phyloP scores from a whole-genome alignment of 2,797 vertebrate genomes.

The Clarias pachynema region DNA sequence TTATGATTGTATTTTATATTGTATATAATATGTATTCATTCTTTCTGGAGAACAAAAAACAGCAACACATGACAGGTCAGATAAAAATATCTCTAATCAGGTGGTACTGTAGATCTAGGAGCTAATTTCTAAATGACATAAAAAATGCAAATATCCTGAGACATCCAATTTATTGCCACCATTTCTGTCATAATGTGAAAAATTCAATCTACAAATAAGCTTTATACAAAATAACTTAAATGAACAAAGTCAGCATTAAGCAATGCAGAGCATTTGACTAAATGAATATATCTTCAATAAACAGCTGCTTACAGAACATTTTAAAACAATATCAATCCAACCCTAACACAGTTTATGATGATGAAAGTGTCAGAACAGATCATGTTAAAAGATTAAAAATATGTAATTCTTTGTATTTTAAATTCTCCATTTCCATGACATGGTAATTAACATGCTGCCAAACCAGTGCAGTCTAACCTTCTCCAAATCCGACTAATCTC shows the following conservation, averaged over 20 bases:
- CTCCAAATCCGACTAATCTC: conserved; percentile 59
- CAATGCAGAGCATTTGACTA: background rate
- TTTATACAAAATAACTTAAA: background rate
- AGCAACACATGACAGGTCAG: background rate
- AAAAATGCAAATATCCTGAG: background rate
- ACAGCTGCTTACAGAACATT: background rate
- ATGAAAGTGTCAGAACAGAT: conserved; percentile 3
- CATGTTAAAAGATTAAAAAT: conserved; percentile 27
- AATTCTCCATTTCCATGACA: conserved; percentile 30
- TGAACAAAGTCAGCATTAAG: background rate
- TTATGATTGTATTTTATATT: conserved; percentile 19
- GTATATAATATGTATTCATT: conserved; percentile 31
- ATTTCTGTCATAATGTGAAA: background rate
- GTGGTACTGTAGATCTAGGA: background rate
- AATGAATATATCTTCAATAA: background rate
- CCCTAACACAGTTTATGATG: conserved; percentile 13
- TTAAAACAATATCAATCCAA: background rate
- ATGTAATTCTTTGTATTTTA: conserved; percentile 31
- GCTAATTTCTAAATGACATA: background rate
- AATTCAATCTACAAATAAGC: background rate
- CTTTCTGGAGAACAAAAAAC: background rate
- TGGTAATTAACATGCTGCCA: conserved; percentile 56
- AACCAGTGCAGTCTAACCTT: conserved; percentile 50
- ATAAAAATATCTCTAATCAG: background rate
- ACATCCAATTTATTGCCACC: background rate